Evolutionary conservation across 2,113 vertebrate genomes (phyloP).

Genomic region (Malaclemys terrapin): DNA sequence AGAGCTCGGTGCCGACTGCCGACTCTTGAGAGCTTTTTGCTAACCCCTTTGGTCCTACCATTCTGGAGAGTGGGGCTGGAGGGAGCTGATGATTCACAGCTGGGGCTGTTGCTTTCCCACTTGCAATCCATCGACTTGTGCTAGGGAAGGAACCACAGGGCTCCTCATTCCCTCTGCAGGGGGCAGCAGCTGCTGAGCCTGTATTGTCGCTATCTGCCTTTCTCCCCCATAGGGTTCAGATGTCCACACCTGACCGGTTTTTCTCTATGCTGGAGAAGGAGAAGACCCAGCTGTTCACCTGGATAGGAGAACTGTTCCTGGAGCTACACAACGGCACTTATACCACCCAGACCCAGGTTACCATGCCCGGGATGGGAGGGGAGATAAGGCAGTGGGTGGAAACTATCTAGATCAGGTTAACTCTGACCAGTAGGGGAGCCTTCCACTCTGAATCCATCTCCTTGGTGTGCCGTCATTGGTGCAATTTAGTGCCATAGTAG

Average conservation of each 20-base stretch:
- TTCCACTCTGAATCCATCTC: accelerated
- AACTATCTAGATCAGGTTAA: background rate
- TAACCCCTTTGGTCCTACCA: background rate
- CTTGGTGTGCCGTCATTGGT: background rate
- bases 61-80: background rate
- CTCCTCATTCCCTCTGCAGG: background rate
- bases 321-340: constrained; percentile 97
- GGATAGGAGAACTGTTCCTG: constrained; percentile 92
- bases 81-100: background rate
- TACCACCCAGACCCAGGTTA: constrained; percentile 93
- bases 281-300: constrained; percentile 86
- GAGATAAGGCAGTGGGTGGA: accelerated
- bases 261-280: constrained; percentile 84
- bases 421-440: accelerated
- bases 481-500: background rate
- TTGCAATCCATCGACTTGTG: accelerated
- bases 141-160: background rate
- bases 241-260: constrained; percentile 84
- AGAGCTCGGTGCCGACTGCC: background rate
- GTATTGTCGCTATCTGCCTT: background rate
- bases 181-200: background rate
- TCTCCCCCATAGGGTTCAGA: constrained; percentile 80
- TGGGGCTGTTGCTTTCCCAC: background rate
- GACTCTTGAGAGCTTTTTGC: background rate
- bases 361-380: background rate